Base-by-base conservation (phyloP, 1,140 invertebrate species). In the Euura saliciscinereae region DNA sequence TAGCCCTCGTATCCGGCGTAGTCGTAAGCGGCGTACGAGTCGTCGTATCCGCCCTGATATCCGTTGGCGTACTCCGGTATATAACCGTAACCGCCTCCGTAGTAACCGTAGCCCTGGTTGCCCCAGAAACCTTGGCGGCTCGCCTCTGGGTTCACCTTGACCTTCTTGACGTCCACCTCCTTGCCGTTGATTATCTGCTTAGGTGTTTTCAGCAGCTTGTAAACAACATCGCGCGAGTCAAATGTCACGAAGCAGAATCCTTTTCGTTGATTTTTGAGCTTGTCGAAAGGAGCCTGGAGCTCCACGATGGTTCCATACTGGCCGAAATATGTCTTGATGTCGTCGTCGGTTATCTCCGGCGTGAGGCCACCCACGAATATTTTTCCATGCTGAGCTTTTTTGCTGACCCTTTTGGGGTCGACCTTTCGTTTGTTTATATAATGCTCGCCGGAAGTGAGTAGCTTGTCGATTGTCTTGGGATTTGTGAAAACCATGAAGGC, bases 231-330 rank as follows among this genome's bases (percentile, higher is more conserved):
- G 73, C 90, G 90, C 4, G 90, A 89, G 66, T 92, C 91, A 79
- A 92, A 93, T 1, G 91, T 91, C 51, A 93, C 89, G 77, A 93
- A 93, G 77, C 91, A 92, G 77, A 92, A 93, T 4, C 90, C 90
- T 76, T 91, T 90, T 45, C 91, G 85, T 69, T 92, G 90, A 78
- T 92, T 92, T 79, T 92, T 93, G 74, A 88, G 87, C 78, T 92
- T 92, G 80, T 93, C 92, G 78, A 91, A 92, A n/a, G 92, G 92
- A n/a, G 91, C 87, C 79, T 93, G 92, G 13, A 93, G 80, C 76
- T 92, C 91, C 5, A 91, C 89, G 45, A 93, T 90, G 5, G 87
- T 91, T 7, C 91, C 91, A 80, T 89, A 92, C 75, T 91, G 87
- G 68, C 87, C 80, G 77, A 93, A 93, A 76, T 92, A 90, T n/a